Evolutionary conservation across 2,113 vertebrate species (phyloP).

Genomic region (Micronycteris hirsuta): DNA sequence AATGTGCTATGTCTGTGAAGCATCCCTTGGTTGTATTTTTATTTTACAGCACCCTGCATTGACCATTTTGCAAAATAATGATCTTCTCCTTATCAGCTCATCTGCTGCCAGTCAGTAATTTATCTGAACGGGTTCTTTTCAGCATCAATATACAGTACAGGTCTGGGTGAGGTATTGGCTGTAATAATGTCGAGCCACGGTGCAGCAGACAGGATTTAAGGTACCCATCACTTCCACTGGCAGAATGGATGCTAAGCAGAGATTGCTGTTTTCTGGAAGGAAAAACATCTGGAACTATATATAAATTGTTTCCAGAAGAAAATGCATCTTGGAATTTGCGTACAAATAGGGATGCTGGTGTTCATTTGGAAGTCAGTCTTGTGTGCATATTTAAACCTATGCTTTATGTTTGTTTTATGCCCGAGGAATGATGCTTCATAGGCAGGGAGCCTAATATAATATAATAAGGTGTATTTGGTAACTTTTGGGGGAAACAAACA

Average conservation of each 20-base stretch:
- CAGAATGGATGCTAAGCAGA: not conserved
- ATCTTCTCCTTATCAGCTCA: slow-evolving; percentile 42
- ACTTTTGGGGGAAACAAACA: not conserved
- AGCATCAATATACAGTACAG: not conserved
- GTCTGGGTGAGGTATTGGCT: not conserved
- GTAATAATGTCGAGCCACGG: not conserved
- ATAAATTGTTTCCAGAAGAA: slow-evolving; percentile 1
- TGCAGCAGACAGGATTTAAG: not conserved
- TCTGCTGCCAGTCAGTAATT: slow-evolving; percentile 39
- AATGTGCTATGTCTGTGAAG: not conserved
- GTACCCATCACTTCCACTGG: not conserved
- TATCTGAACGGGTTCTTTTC: slow-evolving; percentile 26
- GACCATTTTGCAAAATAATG: slow-evolving; percentile 57
- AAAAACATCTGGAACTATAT: slow-evolving; percentile 4
- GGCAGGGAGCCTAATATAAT: not conserved
- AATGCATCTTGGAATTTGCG: slow-evolving; percentile 35
- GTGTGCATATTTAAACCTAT: not conserved
- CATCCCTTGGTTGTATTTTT: slow-evolving; percentile 42
- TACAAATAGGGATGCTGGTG: slow-evolving; percentile 5
- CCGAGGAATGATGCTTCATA: not conserved
- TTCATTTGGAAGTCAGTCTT: not conserved
- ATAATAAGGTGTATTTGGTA: not conserved
- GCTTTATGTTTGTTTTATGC: slow-evolving; percentile 18
- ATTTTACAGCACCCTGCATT: slow-evolving; percentile 16
- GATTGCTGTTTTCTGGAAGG: not conserved